Base-by-base conservation (phyloP, 2,113 vertebrate genomes). In the Poeciliopsis retropinna region DNA sequence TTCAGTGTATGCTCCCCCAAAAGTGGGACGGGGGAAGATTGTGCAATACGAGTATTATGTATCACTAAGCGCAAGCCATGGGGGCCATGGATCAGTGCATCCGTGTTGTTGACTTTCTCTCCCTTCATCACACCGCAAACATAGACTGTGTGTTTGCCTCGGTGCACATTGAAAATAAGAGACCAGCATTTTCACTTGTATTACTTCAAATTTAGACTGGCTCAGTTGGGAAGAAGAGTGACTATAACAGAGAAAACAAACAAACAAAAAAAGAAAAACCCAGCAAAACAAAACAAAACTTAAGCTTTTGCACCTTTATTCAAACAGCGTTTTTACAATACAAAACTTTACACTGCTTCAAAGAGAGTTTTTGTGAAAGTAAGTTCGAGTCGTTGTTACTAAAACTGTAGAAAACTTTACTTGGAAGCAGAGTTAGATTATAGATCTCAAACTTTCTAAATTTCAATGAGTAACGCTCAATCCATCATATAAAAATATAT, bases 21-120 rank as follows among this genome's bases (percentile, higher is more conserved):
- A 91, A 90, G 75, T 84, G 78, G 88, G 86, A 86, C 71, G 76
- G 75, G 60, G 71, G 72, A 76, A 84, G 71, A 81, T 74, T 79
- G 84, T 83, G 82, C 81, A 87, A 80, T 82, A 85, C 67, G 28
- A 78, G 70, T 75, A 73, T 85, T 80, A 86, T 84, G 81, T 92
- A 79, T 87, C 80, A 87, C 79, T 84, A 82, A 88, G 77, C 88
- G 81, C 78, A 74, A 70, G 47, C 68, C 75, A 81, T 83, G 79
- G 76, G 74, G 70, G 47, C 68, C 77, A 81, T 83, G 78, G 76
- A 83, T 76, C 75, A 82, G 61, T 80, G 75, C 79, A 41, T 85
- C 60, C 25, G 6, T 78, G 78, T 72, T 80, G 78, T 68, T 82
- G 73, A 89, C 80, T 73, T 84, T 64, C 61, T 84, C 70, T 83